Conservation (phyloP, 2,797 vertebrate species). For the Danio tinwini region DNA sequence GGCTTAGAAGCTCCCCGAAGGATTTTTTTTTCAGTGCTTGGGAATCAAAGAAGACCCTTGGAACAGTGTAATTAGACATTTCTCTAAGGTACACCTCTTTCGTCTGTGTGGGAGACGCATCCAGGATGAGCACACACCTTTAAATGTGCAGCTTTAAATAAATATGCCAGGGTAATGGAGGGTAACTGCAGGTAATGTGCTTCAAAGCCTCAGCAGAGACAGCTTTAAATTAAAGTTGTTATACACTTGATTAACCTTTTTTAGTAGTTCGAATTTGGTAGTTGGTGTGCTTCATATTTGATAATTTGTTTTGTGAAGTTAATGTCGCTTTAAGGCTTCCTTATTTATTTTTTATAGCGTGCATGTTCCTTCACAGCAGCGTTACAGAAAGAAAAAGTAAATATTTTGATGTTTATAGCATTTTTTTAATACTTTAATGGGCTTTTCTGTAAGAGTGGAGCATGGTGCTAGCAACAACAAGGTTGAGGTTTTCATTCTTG, state of each 20-base stretch:
- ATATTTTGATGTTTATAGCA: no score
- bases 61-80: constrained; percentile 51
- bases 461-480: no score
- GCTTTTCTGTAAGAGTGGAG: no score
- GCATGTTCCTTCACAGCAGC: no score
- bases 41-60: constrained; percentile 54
- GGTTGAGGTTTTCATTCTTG: no score
- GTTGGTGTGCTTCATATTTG: no score
- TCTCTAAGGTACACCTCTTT: constrained; percentile 28
- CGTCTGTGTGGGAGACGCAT: constrained; percentile 32
- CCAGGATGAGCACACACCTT: constrained; percentile 54
- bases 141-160: constrained; percentile 59
- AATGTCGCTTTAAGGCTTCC: no score
- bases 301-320: no score
- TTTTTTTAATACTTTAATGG: no score
- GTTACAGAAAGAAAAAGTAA: no score
- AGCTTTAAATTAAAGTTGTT: constrained; percentile 60
- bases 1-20: constrained; percentile 19
- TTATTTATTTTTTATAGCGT: no score
- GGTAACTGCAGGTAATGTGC: constrained; percentile 56
- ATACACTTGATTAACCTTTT: constrained; percentile 60
- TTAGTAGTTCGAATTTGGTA: no score
- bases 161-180: constrained; percentile 54
- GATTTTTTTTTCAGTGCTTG: constrained; percentile 21
- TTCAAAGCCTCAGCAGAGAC: constrained; percentile 61